phyloP scores from a whole-genome alignment of 2,797 vertebrate genomes.

The Coracias cyanogaster region DNA sequence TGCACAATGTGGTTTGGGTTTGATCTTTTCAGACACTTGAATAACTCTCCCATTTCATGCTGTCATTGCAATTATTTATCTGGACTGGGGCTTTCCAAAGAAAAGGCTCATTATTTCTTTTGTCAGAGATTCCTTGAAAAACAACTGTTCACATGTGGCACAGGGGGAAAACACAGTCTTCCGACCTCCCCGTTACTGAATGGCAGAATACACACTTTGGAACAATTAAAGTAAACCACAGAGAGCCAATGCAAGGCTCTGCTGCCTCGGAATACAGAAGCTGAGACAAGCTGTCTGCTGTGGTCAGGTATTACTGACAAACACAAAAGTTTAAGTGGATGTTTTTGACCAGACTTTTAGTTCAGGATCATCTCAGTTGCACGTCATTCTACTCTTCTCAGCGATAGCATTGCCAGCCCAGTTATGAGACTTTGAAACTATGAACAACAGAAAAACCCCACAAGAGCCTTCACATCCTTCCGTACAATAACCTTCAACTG shows the following conservation, averaged over 20 bases:
- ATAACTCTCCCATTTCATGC: slow-evolving; percentile 61
- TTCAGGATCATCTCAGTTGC: neutral
- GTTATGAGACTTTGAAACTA: neutral
- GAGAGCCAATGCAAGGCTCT: neutral
- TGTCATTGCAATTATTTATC: slow-evolving; percentile 66
- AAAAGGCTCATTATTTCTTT: slow-evolving; percentile 61
- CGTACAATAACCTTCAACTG: slow-evolving; percentile 14
- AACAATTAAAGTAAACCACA: neutral
- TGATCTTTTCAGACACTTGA: slow-evolving; percentile 60
- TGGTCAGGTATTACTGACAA: neutral
- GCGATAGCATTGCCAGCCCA: neutral
- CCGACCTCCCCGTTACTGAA: neutral
- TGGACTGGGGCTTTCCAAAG: slow-evolving; percentile 29
- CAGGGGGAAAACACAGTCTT: neutral
- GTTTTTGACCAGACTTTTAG: neutral
- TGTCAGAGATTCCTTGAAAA: slow-evolving; percentile 45
- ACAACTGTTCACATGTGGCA: slow-evolving; percentile 34
- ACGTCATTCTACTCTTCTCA: neutral
- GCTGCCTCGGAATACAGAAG: neutral
- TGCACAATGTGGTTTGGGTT: slow-evolving; percentile 15
- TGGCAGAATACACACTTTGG: neutral
- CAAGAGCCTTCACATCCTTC: slow-evolving; percentile 25
- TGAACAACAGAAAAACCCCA: neutral
- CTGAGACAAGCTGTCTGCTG: neutral
- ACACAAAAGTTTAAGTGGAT: neutral